Base-by-base conservation (phyloP, 2,888 invertebrate species). In the Venusia cambrica region DNA sequence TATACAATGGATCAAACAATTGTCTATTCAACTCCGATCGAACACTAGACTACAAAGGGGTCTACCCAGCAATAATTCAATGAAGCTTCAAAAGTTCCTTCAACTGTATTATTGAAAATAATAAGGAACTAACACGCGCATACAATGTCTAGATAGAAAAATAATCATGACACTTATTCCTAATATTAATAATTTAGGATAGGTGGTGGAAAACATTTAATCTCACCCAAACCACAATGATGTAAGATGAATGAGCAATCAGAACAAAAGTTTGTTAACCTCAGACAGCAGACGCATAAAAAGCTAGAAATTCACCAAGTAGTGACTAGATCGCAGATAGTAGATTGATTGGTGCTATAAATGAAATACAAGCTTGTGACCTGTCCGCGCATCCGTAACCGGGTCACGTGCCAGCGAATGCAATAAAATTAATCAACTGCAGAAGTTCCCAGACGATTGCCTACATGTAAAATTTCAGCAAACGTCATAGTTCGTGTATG, bases 161-260 rank as follows among this genome's bases (percentile, higher is more conserved):
- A 65, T 70, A 68, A 62, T 70, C 60, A 67, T 57, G 62, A 66
- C 59, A 68, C 60, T 54, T 38, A 34, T 47, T 44, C 17, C n/a
- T n/a, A n/a, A n/a, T n/a, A n/a, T n/a, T n/a, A n/a, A n/a, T n/a
- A n/a, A n/a, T n/a, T n/a, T 34, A 49, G 48, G 60, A 63, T 62
- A 71, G 62, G 63, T 61, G 62, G 68, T 72, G 67, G 72, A 72
- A 76, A 78, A 73, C 57, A 60, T 64, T 62, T 52, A 64, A 68
- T 65, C 57, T 53, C 53, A 57, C 60, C 52, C 31, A 77, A 81
- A 79, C 75, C 77, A 70, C 78, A 79, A 78, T 81, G 84, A 79
- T 83, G 79, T 78, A 84, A 84, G 80, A 78, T 69, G 81, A 79
- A 84, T 83, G 77, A 84, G 77, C 84, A 80, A 84, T 84, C 84